These are phyloP conservation scores for Drosophila koepferae DNA, from an alignment of 2,888 invertebrate genomes.

Conservation along the genomic window DNA sequence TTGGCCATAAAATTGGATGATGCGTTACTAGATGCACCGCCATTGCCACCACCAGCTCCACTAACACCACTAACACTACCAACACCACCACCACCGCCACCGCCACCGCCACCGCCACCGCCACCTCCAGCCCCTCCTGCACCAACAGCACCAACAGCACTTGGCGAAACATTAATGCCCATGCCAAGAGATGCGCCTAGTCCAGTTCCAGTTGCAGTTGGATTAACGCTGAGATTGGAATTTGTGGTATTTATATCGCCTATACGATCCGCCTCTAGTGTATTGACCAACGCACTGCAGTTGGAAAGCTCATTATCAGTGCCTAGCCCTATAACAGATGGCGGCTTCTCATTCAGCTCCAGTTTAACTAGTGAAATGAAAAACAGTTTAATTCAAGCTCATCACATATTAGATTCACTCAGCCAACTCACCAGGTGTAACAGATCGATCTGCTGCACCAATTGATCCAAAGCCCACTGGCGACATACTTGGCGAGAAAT, in stretches of 20 bases:
- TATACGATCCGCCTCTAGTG: slow-evolving; percentile 50
- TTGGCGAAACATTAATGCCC: slow-evolving; percentile 17
- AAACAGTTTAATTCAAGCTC: not conserved
- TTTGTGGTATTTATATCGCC: slow-evolving; percentile 29
- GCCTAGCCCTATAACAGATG: slow-evolving; percentile 38
- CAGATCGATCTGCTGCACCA: slow-evolving; percentile 53
- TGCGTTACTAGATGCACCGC: not conserved
- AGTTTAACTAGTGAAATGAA: slow-evolving; percentile 58
- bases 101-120: not conserved
- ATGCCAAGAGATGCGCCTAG: slow-evolving; percentile 21
- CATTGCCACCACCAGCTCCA: no score
- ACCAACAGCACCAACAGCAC: not conserved
- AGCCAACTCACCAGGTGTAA: slow-evolving; percentile 50
- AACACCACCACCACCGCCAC: not conserved
- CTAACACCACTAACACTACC: not conserved
- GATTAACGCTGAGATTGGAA: slow-evolving; percentile 2
- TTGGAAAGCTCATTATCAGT: slow-evolving; percentile 52
- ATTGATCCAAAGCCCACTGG: slow-evolving; percentile 83
- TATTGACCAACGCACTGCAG: slow-evolving; percentile 36
- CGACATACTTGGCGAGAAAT: slow-evolving; percentile 79
- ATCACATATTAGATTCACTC: not conserved
- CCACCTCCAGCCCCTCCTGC: not conserved
- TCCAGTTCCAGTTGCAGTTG: slow-evolving; percentile 14
- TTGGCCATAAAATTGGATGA: slow-evolving; percentile 33
- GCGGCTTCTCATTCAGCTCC: slow-evolving; percentile 61